Evolutionary conservation across 2,888 invertebrate species (phyloP).

Genomic region (Leucoptera coffeella): DNA sequence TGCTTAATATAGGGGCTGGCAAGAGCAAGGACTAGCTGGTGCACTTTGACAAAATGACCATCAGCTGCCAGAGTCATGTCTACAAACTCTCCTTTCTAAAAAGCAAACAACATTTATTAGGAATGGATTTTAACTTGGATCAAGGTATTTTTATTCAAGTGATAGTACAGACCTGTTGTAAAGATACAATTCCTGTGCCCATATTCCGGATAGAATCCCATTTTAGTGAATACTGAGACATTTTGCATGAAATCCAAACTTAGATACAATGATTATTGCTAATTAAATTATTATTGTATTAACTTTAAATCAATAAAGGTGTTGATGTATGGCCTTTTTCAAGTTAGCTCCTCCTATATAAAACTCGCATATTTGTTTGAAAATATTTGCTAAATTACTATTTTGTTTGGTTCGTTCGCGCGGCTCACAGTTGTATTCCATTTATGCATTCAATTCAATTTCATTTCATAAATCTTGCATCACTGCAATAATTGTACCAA

Average conservation of each 20-base stretch:
- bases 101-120: constrained; percentile 5
- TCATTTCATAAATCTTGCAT: too few species aligned
- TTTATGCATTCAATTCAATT: too few species aligned
- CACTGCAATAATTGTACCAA: too few species aligned
- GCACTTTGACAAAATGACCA: constrained; percentile 38
- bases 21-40: constrained; percentile 34
- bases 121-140: background rate
- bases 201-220: constrained; percentile 1
- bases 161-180: constrained; percentile 1
- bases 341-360: background rate
- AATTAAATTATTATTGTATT: too few species aligned
- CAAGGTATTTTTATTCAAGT: background rate
- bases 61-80: constrained; percentile 45
- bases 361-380: too few species aligned
- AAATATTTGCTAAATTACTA: too few species aligned
- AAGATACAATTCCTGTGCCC: background rate
- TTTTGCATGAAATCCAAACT: background rate
- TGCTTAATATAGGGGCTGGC: constrained; percentile 40
- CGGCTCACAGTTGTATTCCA: too few species aligned
- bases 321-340: background rate
- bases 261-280: background rate
- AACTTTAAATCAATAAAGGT: background rate
- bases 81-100: constrained; percentile 40
- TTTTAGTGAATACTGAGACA: constrained; percentile 1
- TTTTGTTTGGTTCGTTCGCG: too few species aligned